These are phyloP conservation scores for Ennomos quercinarius DNA, from an alignment of 2,888 invertebrate species.

Conservation along the genomic window DNA sequence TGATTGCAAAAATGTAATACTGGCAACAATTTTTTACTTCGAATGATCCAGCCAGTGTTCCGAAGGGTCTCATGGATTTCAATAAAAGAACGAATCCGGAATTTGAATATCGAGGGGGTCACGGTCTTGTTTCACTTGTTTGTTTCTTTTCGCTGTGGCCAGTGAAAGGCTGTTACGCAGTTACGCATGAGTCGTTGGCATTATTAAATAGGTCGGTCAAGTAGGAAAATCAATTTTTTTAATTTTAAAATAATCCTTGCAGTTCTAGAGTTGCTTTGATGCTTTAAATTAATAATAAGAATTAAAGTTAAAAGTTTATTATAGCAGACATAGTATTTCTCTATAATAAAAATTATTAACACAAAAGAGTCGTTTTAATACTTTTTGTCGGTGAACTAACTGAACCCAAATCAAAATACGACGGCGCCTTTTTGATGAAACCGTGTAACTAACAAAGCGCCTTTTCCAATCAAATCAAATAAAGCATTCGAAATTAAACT, in stretches of 20 bases:
- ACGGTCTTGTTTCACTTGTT: conserved; percentile 51
- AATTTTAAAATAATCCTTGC: background rate
- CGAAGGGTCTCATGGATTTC: conserved; percentile 9
- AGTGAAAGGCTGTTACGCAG: conserved; percentile 20
- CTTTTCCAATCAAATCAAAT: conserved; percentile 10
- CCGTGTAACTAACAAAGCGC: conserved; percentile 43
- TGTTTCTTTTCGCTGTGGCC: conserved; percentile 49
- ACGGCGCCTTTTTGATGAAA: conserved; percentile 58
- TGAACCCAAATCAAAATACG: conserved; percentile 70
- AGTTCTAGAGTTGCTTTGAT: no score
- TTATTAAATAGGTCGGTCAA: conserved; percentile 20
- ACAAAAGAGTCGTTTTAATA: conserved; percentile 41
- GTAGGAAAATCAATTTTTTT: conserved; percentile 18
- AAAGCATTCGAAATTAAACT: conserved; percentile 31
- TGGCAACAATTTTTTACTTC: background rate
- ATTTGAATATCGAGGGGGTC: conserved; percentile 74
- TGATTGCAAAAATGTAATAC: no score
- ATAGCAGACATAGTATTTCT: background rate
- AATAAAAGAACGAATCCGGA: conserved; percentile 54
- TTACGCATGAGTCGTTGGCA: conserved; percentile 17
- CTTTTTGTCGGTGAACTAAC: conserved; percentile 59
- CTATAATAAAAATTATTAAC: conserved; percentile 5
- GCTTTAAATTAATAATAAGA: no score
- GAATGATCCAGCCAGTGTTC: conserved; percentile 6
- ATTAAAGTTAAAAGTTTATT: background rate